Evolutionary conservation across 2,797 vertebrate genomes (phyloP).

Genomic region (Dermochelys coriacea): DNA sequence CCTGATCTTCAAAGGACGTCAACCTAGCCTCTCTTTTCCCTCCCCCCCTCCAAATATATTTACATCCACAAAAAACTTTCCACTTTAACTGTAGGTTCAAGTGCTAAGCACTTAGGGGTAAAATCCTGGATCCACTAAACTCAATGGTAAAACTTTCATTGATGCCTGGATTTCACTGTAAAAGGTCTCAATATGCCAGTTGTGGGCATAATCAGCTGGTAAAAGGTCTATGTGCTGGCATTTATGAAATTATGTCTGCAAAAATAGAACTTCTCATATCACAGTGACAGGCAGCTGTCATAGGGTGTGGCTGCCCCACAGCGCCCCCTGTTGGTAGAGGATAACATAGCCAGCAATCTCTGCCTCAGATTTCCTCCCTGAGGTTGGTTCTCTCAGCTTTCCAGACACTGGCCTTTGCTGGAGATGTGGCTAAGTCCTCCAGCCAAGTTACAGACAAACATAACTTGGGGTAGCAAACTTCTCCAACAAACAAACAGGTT

Average conservation of each 20-base stretch:
- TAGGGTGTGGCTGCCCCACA: background rate
- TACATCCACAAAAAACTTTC: background rate
- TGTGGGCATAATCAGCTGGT: background rate
- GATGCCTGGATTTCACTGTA: background rate
- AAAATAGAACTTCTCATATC: slow-evolving; percentile 6
- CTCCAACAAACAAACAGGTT: background rate
- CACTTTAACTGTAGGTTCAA: fast-evolving
- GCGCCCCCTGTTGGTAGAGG: background rate
- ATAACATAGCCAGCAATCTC: background rate
- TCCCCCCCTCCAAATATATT: fast-evolving
- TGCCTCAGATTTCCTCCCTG: background rate
- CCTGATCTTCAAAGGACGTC: background rate
- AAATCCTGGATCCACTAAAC: slow-evolving; percentile 10
- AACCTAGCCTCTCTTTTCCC: background rate
- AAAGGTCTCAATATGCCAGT: background rate
- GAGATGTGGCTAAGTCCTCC: background rate
- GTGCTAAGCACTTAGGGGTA: background rate
- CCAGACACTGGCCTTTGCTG: background rate
- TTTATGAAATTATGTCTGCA: slow-evolving; percentile 9
- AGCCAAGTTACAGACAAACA: background rate
- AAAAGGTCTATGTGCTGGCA: background rate
- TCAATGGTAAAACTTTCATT: background rate
- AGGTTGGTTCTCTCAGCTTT: background rate
- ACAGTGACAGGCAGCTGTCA: background rate
- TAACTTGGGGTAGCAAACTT: background rate